Base-by-base conservation (phyloP, 37 sponge, comb jelly and placozoan genomes). In the Aplysina aerophoba region DNA sequence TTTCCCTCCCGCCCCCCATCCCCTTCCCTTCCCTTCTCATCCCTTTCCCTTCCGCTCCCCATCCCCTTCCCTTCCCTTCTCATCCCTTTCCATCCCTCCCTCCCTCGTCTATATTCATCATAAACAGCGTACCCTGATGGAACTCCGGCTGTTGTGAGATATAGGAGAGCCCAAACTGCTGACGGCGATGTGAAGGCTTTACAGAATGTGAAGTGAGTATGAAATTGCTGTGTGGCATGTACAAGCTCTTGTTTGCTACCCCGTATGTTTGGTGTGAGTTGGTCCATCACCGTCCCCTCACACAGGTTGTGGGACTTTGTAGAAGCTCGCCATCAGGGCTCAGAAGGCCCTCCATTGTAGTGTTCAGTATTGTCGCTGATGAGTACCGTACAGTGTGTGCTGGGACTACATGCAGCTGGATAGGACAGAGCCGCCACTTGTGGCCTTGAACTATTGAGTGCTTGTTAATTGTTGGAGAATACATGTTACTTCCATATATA, bases 291-390 rank as follows among this genome's bases (percentile, higher is more conserved):
- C 17, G 5, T 50, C 15, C 27, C 6, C 81, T 37, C 31, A 17
- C 57, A 20, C 60, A 94, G 95, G 31, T 67, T 94, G 58, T 94
- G 95, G 95, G 93, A 94, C 77, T 94, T 92, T 71, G 14, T 94
- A 14, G 66, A 86, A 30, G 69, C 71, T 11, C 50, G 50, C 6
- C 50, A 44, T 8, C 27, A 69, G 33, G 30, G 34, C 71, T 34
- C 71, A 69, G 71, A 69, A 27, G 35, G 34, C 33, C 17, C 34
- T 16, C 28, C 71, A 69, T 62, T 14, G 4, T 62, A 22, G 25
- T 25, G 4, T 14, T 13, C 27, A 25, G n/a, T 11, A 22, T 25
- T 25, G n/a, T 5, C 63, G 2, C 5, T 62, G 12, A 62, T 62
- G 2, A 4, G 63, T 25, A 14, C n/a, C 5, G n/a, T 62, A 27